A percentile compares a stretch with the other conserved stretches of the same genome.
phyloP scores from a whole-genome alignment of 2,888 invertebrate genomes.

The Nineta flava region DNA sequence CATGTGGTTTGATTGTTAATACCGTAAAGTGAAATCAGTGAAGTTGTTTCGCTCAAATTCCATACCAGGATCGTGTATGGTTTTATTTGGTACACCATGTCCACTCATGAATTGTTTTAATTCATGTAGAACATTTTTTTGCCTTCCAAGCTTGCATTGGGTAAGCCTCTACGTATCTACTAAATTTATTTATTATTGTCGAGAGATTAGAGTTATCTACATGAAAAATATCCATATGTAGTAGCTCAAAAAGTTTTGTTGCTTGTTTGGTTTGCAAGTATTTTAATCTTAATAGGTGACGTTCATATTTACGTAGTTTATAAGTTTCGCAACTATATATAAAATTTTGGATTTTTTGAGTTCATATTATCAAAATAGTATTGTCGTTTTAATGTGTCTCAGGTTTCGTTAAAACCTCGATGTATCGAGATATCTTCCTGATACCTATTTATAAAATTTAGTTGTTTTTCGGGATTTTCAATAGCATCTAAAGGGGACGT shows the following conservation, averaged over 20 bases:
- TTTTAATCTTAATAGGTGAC: conserved; percentile 5
- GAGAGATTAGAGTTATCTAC: conserved; percentile 10
- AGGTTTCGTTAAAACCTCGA: conserved; percentile 12
- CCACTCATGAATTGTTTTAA: not conserved
- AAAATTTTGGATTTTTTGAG: conserved; percentile 2
- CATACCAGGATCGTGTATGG: conserved; percentile 12
- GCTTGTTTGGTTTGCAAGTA: conserved; percentile 4
- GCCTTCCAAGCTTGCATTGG: not conserved
- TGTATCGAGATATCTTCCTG: conserved; percentile 12
- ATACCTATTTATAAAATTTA: conserved; percentile 8
- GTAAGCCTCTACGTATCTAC: conserved; percentile 13
- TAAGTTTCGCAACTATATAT: conserved; percentile 9
- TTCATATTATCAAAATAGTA: conserved; percentile 11
- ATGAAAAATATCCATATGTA: conserved; percentile 6
- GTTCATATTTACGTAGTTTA: conserved; percentile 7
- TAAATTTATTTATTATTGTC: conserved; percentile 13
- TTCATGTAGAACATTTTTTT: not conserved
- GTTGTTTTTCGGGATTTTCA: conserved; percentile 5
- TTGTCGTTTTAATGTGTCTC: conserved; percentile 7
- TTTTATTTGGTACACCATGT: conserved; percentile 6
- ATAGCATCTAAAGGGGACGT: conserved; percentile 2
- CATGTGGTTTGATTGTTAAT: conserved; percentile 12
- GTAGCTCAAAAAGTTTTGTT: conserved; percentile 6
- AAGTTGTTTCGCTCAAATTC: conserved; percentile 13
- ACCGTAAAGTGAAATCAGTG: conserved; percentile 12